Percentiles rank a stretch among this genome's conserved stretches.
phyloP scores from a whole-genome alignment of 2,888 invertebrate species.

The Dione juno region DNA sequence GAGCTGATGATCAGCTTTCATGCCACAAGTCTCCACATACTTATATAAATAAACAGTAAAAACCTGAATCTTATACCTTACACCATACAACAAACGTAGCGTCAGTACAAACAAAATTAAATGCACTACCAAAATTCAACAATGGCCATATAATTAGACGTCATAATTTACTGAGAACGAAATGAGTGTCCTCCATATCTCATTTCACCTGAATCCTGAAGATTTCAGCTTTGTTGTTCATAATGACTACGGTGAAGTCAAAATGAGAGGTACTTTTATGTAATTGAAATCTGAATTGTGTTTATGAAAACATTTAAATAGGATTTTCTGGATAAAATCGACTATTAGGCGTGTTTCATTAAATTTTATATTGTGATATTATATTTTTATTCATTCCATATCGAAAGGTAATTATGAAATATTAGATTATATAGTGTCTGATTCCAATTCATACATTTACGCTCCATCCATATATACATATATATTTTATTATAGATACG shows the following conservation, averaged over 20 bases:
- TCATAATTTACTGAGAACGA: slow-evolving; percentile 68
- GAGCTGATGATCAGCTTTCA: no score
- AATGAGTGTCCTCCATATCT: slow-evolving; percentile 52
- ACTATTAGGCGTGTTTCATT: background rate
- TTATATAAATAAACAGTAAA: no score
- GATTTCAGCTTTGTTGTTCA: slow-evolving; percentile 39
- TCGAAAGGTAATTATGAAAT: no score
- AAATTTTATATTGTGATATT: background rate
- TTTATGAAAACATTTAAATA: slow-evolving; percentile 23
- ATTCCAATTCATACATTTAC: no score
- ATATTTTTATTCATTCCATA: background rate
- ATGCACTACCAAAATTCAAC: slow-evolving; percentile 73
- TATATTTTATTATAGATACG: no score
- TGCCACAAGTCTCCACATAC: no score
- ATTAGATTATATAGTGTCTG: no score
- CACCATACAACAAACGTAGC: slow-evolving; percentile 49
- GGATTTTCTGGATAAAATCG: slow-evolving; percentile 16
- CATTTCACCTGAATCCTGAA: slow-evolving; percentile 59
- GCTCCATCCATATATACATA: no score
- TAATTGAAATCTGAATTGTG: slow-evolving; percentile 30
- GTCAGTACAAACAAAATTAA: slow-evolving; percentile 72
- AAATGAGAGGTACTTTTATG: slow-evolving; percentile 27
- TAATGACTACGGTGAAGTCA: slow-evolving; percentile 40
- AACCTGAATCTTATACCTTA: slow-evolving; percentile 43
- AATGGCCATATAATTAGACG: slow-evolving; percentile 76